Evolutionary conservation across 2,797 vertebrate species (phyloP), one percentile per base, ranked within the genome.

Genomic region (Pipistrellus pipistrellus): DNA sequence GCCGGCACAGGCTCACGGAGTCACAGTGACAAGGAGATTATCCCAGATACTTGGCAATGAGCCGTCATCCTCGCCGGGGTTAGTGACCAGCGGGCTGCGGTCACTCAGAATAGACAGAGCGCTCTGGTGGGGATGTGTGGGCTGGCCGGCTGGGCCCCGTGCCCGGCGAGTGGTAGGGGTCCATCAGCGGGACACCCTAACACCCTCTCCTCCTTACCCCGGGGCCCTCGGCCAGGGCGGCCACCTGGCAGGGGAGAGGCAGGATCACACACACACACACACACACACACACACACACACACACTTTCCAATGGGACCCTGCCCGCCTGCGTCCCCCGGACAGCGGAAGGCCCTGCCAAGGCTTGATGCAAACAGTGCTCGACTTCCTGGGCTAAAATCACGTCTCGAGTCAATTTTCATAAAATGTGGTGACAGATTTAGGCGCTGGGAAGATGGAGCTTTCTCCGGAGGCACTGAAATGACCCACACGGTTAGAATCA

Each of bases 361-460:
- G n/a, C 46, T 44, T 64, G 66, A 94, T 95, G 92, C 53, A 93
- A 93, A 95, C 4, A 88, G 62, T 53, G 59, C 85, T 94, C 6
- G 1, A 88, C 88, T 96, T 95, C 57, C 89, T 38, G 14, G 69
- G 69, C 96, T 97, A 96, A 95, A 97, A 96, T 97, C 96, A 93
- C 53, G 94, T 95, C 96, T 92, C 44, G 75, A 97, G 91, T 97
- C 96, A 81, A 96, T 96, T 96, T 96, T 96, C 93, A 96, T 94
- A 96, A 97, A 95, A 94, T 11, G 75, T 35, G 30, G 75, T 96
- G 96, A 97, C 96, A 97, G 91, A 97, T 97, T 96, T 94, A 95
- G 96, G 97, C 93, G 85, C 94, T 35, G 48, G 94, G 88, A 97
- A 95, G 94, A 96, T 7, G 68, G 81, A 76, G 77, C 77, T 97